Conservation (phyloP, 2,797 vertebrate species). For the Cryptoprocta ferox region DNA sequence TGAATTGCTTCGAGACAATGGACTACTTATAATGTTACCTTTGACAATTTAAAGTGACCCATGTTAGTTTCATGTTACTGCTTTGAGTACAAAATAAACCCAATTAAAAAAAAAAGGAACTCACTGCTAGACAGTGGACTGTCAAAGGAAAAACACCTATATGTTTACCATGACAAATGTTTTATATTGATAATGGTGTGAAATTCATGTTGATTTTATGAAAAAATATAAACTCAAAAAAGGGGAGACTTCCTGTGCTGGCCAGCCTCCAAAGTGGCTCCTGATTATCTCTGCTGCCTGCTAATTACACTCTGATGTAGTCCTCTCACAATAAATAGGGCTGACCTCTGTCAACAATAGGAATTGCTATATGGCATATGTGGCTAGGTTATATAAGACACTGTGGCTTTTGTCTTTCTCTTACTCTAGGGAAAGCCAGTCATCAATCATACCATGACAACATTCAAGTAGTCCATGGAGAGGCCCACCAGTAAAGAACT, state of each 20-base stretch:
- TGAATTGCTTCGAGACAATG: not conserved
- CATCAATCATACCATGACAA: not conserved
- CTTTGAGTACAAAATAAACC: not conserved
- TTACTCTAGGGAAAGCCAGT: not conserved
- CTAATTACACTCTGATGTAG: not conserved
- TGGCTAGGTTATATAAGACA: not conserved
- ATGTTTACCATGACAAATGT: not conserved
- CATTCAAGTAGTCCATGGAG: not conserved
- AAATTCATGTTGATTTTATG: not conserved
- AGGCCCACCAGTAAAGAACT: not conserved
- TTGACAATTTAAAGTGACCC: not conserved
- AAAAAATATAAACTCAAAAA: constrained; percentile 10
- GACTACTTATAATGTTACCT: not conserved
- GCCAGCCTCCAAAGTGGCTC: not conserved
- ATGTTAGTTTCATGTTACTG: not conserved
- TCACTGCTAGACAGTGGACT: not conserved
- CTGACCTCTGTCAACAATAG: not conserved
- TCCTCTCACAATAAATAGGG: not conserved
- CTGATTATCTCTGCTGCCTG: not conserved
- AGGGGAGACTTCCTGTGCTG: not conserved
- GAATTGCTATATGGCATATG: not conserved
- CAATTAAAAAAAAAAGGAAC: not conserved
- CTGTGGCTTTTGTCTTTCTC: not conserved
- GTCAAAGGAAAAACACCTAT: not conserved
- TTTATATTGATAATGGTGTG: not conserved